A percentile compares a stretch with the other conserved stretches of the same genome.
These are phyloP conservation scores for Eupithecia inturbata DNA, from an alignment of 2,888 invertebrate species.

Conservation along the genomic window DNA sequence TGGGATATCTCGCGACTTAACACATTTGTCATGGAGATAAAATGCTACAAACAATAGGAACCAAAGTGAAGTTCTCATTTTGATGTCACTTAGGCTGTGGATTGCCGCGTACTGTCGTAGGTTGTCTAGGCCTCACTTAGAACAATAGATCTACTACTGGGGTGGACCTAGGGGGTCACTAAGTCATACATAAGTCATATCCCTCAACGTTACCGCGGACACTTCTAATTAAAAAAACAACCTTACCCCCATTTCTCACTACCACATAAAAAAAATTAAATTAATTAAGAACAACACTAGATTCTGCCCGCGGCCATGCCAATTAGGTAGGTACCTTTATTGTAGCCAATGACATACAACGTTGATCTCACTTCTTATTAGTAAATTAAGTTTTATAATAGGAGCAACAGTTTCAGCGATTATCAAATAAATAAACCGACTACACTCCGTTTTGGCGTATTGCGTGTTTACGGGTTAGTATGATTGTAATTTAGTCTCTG, in stretches of 20 bases:
- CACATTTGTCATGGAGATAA: conserved; percentile 8
- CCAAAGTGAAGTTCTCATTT: conserved; percentile 20
- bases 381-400: neutral
- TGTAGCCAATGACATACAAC: neutral
- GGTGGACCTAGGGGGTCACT: neutral
- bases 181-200: neutral
- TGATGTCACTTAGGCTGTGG: conserved; percentile 7
- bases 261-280: neutral
- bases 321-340: neutral
- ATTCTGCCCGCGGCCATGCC: neutral
- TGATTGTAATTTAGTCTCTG: neutral
- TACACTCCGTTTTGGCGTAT: neutral
- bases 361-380: neutral
- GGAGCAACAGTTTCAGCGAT: neutral
- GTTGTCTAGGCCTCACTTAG: conserved; percentile 15
- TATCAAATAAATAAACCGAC: neutral
- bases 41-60: conserved; percentile 11
- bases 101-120: conserved; percentile 16
- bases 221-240: neutral
- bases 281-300: neutral
- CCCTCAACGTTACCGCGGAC: neutral
- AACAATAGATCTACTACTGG: conserved; percentile 26
- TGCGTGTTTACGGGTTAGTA: neutral
- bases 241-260: neutral
- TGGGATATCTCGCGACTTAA: neutral